These are phyloP conservation scores for Brenthis ino DNA, from an alignment of 2,888 invertebrate genomes.

Conservation along the genomic window DNA sequence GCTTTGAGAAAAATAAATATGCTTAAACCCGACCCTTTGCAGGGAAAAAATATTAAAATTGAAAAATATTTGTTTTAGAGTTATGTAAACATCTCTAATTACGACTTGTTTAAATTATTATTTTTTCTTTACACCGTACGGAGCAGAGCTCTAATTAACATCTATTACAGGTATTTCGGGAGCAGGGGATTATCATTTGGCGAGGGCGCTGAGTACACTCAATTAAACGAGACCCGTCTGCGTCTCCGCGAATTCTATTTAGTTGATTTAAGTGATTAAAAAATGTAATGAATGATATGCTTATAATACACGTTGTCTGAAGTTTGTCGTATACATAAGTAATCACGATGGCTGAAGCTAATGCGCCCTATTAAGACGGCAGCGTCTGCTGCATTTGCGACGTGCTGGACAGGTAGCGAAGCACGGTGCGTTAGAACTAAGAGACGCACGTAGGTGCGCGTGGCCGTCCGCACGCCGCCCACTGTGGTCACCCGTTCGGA, in stretches of 20 bases:
- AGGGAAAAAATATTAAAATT: conserved; percentile 77
- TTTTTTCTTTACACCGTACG: conserved; percentile 71
- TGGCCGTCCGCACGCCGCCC: conserved; percentile 54
- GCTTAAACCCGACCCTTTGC: conserved; percentile 76
- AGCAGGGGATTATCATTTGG: conserved; percentile 78
- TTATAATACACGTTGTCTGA: background rate
- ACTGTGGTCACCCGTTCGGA: conserved; percentile 84
- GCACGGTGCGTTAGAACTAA: conserved; percentile 53
- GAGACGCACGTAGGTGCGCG: conserved; percentile 41
- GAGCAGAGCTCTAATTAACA: conserved; percentile 77
- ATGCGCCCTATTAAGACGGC: too few relatives aligned
- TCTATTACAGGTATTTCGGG: conserved; percentile 80
- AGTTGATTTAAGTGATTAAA: conserved; percentile 6
- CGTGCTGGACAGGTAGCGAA: conserved; percentile 21
- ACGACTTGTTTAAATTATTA: conserved; percentile 80
- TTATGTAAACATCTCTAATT: conserved; percentile 82
- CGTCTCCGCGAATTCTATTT: conserved; percentile 18
- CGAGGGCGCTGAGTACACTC: conserved; percentile 79
- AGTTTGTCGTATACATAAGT: too few relatives aligned
- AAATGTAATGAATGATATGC: background rate
- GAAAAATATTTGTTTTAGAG: conserved; percentile 81
- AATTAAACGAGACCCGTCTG: conserved; percentile 66
- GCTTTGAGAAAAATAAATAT: conserved; percentile 78
- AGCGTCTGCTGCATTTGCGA: conserved; percentile 15
- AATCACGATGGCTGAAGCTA: too few relatives aligned